Conservation (phyloP, 2,888 invertebrate genomes). For the Agrochola litura region DNA sequence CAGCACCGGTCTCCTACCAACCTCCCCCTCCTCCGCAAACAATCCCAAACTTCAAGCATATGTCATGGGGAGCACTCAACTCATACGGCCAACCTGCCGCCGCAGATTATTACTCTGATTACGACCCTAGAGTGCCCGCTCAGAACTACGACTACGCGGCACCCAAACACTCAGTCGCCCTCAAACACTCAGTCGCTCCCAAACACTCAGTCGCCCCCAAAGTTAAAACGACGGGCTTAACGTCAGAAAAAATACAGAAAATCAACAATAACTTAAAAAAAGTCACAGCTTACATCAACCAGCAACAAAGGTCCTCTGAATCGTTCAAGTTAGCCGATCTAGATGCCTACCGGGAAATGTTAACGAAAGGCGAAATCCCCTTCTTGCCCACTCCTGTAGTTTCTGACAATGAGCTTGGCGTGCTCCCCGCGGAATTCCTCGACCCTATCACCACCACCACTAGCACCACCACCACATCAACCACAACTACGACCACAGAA, state of each 20-base stretch:
- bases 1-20: constrained; percentile 71
- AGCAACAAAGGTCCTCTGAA: constrained; percentile 83
- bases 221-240: constrained; percentile 74
- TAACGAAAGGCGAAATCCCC: constrained; percentile 77
- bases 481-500: constrained; percentile 73
- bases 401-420: constrained; percentile 85
- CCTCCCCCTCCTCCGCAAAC: constrained; percentile 82
- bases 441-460: constrained; percentile 73
- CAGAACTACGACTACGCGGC: constrained; percentile 76
- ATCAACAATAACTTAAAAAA: constrained; percentile 84
- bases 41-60: constrained; percentile 79
- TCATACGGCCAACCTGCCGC: constrained; percentile 87
- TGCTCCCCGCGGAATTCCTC: constrained; percentile 84
- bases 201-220: constrained; percentile 76
- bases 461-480: constrained; percentile 72
- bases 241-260: constrained; percentile 84
- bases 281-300: constrained; percentile 77
- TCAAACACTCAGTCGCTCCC: constrained; percentile 65
- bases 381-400: constrained; percentile 84
- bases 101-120: constrained; percentile 79
- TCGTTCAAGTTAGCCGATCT: constrained; percentile 76
- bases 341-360: constrained; percentile 76
- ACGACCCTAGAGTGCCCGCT: constrained; percentile 76
- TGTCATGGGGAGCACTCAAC: constrained; percentile 84
- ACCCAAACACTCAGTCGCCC: constrained; percentile 76